phyloP scores from a whole-genome alignment of 2,888 invertebrate species.

The Drosophila meridiana region DNA sequence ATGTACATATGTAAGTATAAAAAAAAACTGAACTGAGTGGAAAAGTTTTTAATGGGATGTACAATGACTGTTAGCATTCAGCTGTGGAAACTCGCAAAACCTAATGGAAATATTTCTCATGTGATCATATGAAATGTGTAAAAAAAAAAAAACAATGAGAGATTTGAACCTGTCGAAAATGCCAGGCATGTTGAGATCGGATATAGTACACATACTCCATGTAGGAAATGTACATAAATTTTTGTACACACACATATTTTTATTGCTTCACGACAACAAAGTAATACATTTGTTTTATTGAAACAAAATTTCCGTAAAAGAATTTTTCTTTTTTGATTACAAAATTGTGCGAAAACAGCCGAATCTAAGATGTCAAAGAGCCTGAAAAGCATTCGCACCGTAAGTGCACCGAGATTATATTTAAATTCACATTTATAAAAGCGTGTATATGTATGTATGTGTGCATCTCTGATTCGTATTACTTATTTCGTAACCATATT shows the following conservation, averaged over 20 bases:
- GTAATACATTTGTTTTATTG: neutral
- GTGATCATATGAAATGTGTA: conserved; percentile 6
- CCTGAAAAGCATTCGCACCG: neutral
- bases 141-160: neutral
- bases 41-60: conserved; percentile 22
- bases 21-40: neutral
- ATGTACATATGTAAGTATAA: neutral
- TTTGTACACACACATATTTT: no score
- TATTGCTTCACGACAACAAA: no score
- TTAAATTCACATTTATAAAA: neutral
- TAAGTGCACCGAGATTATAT: neutral
- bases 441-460: neutral
- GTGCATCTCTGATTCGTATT: neutral
- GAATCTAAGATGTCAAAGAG: neutral
- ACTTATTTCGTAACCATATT: no score
- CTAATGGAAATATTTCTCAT: conserved; percentile 20
- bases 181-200: neutral
- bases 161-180: neutral
- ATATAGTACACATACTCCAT: no score
- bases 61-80: conserved; percentile 12
- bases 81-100: conserved; percentile 25
- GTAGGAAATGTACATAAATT: no score
- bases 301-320: neutral
- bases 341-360: neutral
- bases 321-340: neutral